Evolutionary conservation across 35 echinoderm and acorn worm species (phyloP), one percentile per base, ranked within the genome.

Genomic region (Holothuria glaberrima): DNA sequence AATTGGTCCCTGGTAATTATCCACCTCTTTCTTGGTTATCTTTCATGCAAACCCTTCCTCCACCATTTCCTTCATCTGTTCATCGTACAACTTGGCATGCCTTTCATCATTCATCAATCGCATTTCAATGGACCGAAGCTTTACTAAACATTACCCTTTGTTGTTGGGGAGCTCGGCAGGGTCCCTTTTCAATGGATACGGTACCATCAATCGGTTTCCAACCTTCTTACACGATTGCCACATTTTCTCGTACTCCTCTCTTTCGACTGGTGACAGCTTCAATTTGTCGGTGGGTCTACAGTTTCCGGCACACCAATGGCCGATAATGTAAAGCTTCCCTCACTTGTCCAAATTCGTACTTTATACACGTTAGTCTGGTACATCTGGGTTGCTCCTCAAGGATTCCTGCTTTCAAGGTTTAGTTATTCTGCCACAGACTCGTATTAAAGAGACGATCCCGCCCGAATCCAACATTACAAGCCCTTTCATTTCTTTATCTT

Each of bases 31-130:
- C 10, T 88, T 31, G 20, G 30, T 58, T 27, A 93, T 19, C 58
- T 93, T 93, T 59, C 92, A 63, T 27, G 21, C 87, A 89, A 59
- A 93, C 35, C 76, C 72, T 64, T 59, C 90, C 30, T 89, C 78
- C 75, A 90, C 86, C 74, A 82, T 83, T 78, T 90, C 44, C 33
- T 76, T 65, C 60, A 91, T 91, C 48, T 91, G 90, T 26, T 57
- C 44, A 30, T 74, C 65, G 48, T 93, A 89, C 20, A 54, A 56
- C 46, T 89, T 59, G 22, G 86, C 92, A 46, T 71, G 16, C 0
- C 7, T 82, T 12, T 67, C 60, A 45, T 92, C 50, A 6, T 88
- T 86, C n/a, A 27, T 32, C 2, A 92, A 44, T 31, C 82, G 56
- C 9, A 17, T 44, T 54, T 92, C 90, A 22, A 72, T 92, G 17